Percentiles rank a stretch among this genome's conserved stretches.
Evolutionary conservation across 2,113 vertebrate species (phyloP).

Genomic region (Phalacrocorax carbo): DNA sequence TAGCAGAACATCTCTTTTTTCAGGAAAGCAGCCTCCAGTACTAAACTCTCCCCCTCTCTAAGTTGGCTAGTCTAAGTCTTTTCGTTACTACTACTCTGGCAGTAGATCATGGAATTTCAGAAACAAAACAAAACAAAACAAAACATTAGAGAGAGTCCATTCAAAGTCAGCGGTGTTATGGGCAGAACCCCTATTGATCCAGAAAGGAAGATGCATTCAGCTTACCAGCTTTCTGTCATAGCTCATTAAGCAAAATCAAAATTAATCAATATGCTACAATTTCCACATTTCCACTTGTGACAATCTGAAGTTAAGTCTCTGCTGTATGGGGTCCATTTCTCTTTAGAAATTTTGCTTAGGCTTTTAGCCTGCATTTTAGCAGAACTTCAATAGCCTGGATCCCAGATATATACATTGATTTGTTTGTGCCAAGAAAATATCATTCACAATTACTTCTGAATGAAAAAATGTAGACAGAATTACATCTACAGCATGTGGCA

Average conservation of each 20-base stretch:
- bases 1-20: not conserved
- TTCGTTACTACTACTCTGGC: not conserved
- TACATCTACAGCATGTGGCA: not conserved
- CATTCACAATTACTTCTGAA: not conserved
- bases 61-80: not conserved
- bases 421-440: not conserved
- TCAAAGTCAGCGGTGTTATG: not conserved
- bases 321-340: not conserved
- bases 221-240: not conserved
- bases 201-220: not conserved
- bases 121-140: not conserved
- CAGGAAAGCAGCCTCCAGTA: not conserved
- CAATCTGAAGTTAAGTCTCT: not conserved
- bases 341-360: not conserved
- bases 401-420: not conserved
- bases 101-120: not conserved
- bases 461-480: not conserved
- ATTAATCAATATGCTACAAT: not conserved
- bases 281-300: conserved; percentile 8
- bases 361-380: not conserved
- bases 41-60: not conserved
- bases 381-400: not conserved
- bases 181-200: not conserved
- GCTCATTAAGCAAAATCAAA: conserved; percentile 19
- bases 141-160: not conserved